Evolutionary conservation across 2,797 vertebrate genomes (phyloP), one percentile per base, ranked within the genome.

Genomic region (Oreochromis mossambicus): DNA sequence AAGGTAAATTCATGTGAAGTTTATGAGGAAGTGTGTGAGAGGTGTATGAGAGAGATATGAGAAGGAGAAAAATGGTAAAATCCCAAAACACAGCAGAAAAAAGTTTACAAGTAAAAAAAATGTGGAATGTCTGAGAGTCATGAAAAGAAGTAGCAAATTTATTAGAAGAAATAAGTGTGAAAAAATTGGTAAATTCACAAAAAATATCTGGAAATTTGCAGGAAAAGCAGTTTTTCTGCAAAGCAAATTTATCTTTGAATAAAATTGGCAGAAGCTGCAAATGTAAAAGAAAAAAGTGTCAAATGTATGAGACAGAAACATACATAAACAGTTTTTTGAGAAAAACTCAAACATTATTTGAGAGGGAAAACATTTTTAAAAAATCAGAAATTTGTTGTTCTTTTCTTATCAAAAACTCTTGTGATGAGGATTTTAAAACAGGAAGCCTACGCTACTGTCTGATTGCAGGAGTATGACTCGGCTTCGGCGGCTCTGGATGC

Each of bases 401-500:
- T 48, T 48, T 48, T 29, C 24, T 48, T 12, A 12, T 73, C 24
- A 32, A 29, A 73, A 73, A 15, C 38, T 26, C 43, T 17, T 19
- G 24, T 48, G 68, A 46, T 29, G 24, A 73, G 26, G 6, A 11
- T 73, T 48, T 48, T 43, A 7, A 70, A 77, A 14, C 19, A 8
- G 14, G 56, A 41, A 7, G 13, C 13, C 21, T 6, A n/a, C 21
- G 19, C n/a, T 77, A 66, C 15, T 76, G 19, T 17, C 70, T 58
- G 3, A 19, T 78, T 80, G 24, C 87, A 95, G 87, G 73, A 91
- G 17, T 98, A 98, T 43, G 92, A 93, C 19, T 98, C 98, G 0
- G 97, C 98, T 6, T 96, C 97, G 0, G 95, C 96, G 4, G 97
- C 97, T 2, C 50, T 99, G 52, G 97, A 98, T 7, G 98, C 97